Evolutionary conservation across 2,113 vertebrate species (phyloP), one percentile per base, ranked within the genome.

Genomic region (Macquaria ambigua): DNA sequence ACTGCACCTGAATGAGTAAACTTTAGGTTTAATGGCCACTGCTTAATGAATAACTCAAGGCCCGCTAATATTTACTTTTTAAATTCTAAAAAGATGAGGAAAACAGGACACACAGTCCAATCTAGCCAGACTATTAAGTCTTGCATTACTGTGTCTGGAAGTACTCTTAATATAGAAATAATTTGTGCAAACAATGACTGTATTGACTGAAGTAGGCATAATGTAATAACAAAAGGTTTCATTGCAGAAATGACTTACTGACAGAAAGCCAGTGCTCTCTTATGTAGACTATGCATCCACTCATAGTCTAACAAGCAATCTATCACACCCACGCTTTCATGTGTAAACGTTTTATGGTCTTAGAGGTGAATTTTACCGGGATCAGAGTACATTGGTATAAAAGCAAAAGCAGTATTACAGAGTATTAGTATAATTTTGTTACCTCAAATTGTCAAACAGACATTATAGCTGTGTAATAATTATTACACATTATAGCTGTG

Each of bases 361-460:
- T 3, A 39, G 39, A 63, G 34, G 28, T 6, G 16, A 34, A 46
- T 23, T 34, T n/a, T 14, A 73, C 14, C 1, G 21, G 55, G 28
- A 64, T 66, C 64, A 82, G 53, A 84, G 74, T 68, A 34, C 52
- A 87, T 6, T 28, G 9, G 5, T 20, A 31, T 55, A 14, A 48
- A 74, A 74, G 34, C 23, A 68, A 31, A 69, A 18, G 37, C 15
- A 48, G 28, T 5, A 48, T 23, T 53, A 50, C 9, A 41, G 67
- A 39, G 7, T 15, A n/a, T 8, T 4, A 11, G 15, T 52, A 23
- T 53, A 31, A 14, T 20, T 50, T 52, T 41, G 31, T 50, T 39
- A 11, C 21, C 28, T 63, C 18, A 52, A 68, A 23, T 34, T 23
- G 25, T 34, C n/a, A 55, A 37, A 43, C 46, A 37, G 1, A 8